Conservation (phyloP, 2,888 invertebrate genomes). For the Therioaphis trifolii region DNA sequence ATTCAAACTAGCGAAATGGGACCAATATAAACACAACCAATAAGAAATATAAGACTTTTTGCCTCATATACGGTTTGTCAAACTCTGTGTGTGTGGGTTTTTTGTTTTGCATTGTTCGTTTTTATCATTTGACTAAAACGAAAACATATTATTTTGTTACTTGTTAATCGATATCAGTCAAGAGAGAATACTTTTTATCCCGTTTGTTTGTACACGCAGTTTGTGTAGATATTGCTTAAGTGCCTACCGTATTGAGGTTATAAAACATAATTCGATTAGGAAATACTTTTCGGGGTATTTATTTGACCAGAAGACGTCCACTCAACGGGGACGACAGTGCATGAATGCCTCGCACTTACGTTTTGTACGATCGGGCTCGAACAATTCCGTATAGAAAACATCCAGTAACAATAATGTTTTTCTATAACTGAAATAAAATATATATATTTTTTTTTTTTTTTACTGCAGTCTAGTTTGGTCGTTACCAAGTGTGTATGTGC, state of each 20-base stretch:
- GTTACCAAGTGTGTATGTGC: neutral
- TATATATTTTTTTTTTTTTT: slow-evolving; percentile 40
- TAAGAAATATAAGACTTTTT: no score
- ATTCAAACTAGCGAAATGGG: no score
- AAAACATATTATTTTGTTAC: neutral
- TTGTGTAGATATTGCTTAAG: slow-evolving; percentile 30
- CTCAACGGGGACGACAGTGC: neutral
- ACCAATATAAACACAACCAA: no score
- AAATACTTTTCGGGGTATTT: slow-evolving; percentile 52
- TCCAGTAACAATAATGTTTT: slow-evolving; percentile 39
- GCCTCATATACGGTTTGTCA: no score
- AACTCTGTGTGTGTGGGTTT: no score
- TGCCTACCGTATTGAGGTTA: neutral
- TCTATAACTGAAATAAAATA: slow-evolving; percentile 57
- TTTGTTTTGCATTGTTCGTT: no score
- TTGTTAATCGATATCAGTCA: neutral
- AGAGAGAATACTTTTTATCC: neutral
- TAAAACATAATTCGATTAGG: slow-evolving; percentile 52
- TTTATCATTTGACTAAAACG: no score
- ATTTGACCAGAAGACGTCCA: slow-evolving; percentile 44
- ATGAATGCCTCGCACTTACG: slow-evolving; percentile 12
- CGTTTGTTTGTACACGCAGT: neutral
- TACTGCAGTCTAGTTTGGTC: slow-evolving; percentile 36
- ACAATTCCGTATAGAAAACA: slow-evolving; percentile 33
- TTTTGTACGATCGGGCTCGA: slow-evolving; percentile 28